Percentiles rank a stretch among this genome's conserved stretches.
Conservation (phyloP, 2,797 vertebrate genomes). For the Pagetopsis macropterus region DNA sequence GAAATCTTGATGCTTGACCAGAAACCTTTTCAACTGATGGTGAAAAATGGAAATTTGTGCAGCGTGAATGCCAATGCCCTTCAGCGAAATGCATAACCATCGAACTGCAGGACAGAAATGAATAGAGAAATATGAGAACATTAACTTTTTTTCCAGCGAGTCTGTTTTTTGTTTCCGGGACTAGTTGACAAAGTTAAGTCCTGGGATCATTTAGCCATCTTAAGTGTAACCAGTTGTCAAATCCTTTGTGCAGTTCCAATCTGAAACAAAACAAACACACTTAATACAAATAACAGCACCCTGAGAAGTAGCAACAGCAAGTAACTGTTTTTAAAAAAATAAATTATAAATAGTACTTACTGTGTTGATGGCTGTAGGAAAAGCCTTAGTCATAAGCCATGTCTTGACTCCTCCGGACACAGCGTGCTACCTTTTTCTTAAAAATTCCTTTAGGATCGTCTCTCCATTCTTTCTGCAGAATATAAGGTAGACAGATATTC, state of each 20-base stretch:
- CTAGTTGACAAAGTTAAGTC: conserved; percentile 17
- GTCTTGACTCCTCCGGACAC: conserved; percentile 85
- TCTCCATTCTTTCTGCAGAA: conserved; percentile 83
- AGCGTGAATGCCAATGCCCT: conserved; percentile 4
- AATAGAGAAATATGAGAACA: conserved; percentile 8
- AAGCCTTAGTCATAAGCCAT: conserved; percentile 80
- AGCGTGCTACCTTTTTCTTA: conserved; percentile 83
- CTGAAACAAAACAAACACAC: conserved; percentile 38
- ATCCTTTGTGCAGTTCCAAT: conserved; percentile 30
- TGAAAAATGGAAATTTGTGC: background rate
- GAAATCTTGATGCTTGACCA: conserved; percentile 11
- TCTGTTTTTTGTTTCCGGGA: conserved; percentile 23
- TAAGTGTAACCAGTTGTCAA: conserved; percentile 22
- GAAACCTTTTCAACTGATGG: conserved; percentile 6
- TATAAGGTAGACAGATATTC: background rate
- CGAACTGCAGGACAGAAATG: conserved; percentile 21
- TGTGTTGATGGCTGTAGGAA: conserved; percentile 1
- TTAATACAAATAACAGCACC: background rate
- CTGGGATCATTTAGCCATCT: conserved; percentile 9
- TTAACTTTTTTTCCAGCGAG: background rate
- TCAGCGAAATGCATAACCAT: conserved; percentile 13
- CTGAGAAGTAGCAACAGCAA: background rate
- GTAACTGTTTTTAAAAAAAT: too few relatives aligned
- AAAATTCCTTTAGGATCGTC: conserved; percentile 83
- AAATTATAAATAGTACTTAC: conserved; percentile 42